Conservation (phyloP, 2,113 vertebrate species). For the Spea multiplicata region DNA sequence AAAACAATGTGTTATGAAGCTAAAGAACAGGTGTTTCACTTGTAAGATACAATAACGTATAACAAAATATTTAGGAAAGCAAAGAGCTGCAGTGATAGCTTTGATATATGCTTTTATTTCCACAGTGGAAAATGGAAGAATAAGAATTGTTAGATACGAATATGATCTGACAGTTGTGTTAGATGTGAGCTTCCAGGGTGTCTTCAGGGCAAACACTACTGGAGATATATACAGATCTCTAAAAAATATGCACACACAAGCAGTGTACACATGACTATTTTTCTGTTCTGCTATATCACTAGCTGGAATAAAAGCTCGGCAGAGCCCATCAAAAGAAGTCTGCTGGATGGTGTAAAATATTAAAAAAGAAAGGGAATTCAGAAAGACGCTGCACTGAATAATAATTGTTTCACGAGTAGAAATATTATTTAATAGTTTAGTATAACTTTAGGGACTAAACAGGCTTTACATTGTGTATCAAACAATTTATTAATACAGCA, state of each 20-base stretch:
- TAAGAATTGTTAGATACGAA: neutral
- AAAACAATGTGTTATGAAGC: too few relatives aligned
- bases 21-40: too few relatives aligned
- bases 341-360: slow-evolving; percentile 30
- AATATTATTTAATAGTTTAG: neutral
- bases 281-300: slow-evolving; percentile 8
- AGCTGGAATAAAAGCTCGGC: slow-evolving; percentile 18
- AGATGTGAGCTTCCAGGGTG: slow-evolving; percentile 13
- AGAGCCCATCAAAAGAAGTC: slow-evolving; percentile 11
- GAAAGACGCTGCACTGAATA: slow-evolving; percentile 29
- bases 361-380: slow-evolving; percentile 36
- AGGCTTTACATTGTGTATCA: too few relatives aligned
- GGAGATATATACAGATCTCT: slow-evolving; percentile 23
- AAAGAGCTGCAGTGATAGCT: neutral
- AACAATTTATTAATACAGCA: too few relatives aligned
- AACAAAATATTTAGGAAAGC: neutral
- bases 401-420: slow-evolving; percentile 20
- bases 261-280: slow-evolving; percentile 7
- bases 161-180: slow-evolving; percentile 26
- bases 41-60: neutral
- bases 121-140: neutral
- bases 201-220: slow-evolving; percentile 16
- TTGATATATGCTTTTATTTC: neutral
- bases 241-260: slow-evolving; percentile 8
- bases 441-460: too few relatives aligned